Evolutionary conservation across 2,888 invertebrate species (phyloP).

Genomic region (Platyscelio sp.): DNA sequence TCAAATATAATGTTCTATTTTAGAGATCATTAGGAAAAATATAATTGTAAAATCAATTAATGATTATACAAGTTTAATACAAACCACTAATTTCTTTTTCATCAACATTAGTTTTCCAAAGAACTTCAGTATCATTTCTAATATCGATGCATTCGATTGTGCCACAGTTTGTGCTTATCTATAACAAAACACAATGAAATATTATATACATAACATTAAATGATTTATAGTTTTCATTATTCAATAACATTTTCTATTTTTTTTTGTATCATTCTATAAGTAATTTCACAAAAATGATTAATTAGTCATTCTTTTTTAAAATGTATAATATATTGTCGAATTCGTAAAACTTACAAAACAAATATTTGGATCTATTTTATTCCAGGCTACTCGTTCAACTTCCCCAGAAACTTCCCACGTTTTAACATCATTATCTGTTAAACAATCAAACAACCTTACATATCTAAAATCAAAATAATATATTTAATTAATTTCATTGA

Average conservation of each 20-base stretch:
- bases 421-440: constrained; percentile 87
- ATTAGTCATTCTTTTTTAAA: too few relatives aligned
- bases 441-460: constrained; percentile 94
- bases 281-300: too few relatives aligned
- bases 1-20: too few relatives aligned
- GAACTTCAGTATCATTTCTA: constrained; percentile 86
- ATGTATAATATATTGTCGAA: too few relatives aligned
- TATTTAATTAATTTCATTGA: too few relatives aligned
- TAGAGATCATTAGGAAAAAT: too few relatives aligned
- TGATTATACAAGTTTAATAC: neutral
- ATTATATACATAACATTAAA: too few relatives aligned
- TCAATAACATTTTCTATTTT: too few relatives aligned
- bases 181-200: constrained; percentile 36
- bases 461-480: constrained; percentile 87
- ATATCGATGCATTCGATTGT: constrained; percentile 87
- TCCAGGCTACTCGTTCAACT: constrained; percentile 95
- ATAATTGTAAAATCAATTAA: neutral
- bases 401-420: constrained; percentile 92
- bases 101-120: constrained; percentile 92
- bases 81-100: constrained; percentile 93
- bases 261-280: too few relatives aligned
- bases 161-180: constrained; percentile 87
- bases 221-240: too few relatives aligned
- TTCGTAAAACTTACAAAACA: constrained; percentile 90
- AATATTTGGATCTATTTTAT: constrained; percentile 91